phyloP scores from a whole-genome alignment of 2,797 vertebrate genomes.

The Sebastiscus tertius region DNA sequence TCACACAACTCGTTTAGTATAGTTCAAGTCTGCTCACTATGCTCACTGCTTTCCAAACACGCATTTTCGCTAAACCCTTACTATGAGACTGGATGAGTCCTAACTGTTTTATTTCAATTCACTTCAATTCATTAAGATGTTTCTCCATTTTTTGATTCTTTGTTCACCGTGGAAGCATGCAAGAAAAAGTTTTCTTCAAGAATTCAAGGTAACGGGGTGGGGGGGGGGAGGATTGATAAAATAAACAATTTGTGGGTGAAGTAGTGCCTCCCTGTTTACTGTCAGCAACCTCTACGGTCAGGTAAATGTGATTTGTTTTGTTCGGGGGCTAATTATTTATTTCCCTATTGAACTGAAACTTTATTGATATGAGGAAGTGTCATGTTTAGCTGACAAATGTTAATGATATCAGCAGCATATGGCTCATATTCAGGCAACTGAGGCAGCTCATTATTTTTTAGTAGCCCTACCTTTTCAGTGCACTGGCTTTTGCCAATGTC shows the following conservation, averaged over 20 bases:
- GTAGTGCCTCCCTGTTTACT: not conserved
- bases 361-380: not conserved
- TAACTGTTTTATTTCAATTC: too few relatives aligned
- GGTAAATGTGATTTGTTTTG: not conserved
- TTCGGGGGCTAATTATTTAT: not conserved
- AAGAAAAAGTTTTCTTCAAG: too few relatives aligned
- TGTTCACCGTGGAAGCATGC: too few relatives aligned
- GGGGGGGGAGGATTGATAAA: too few relatives aligned
- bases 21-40: not conserved
- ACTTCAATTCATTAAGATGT: too few relatives aligned
- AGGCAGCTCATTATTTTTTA: slow-evolving; percentile 12
- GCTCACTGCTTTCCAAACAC: not conserved
- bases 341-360: not conserved
- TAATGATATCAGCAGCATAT: not conserved
- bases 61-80: not conserved
- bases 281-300: not conserved
- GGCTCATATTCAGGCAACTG: not conserved
- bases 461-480: not conserved
- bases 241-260: too few relatives aligned
- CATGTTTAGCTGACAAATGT: not conserved
- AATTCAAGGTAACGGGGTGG: too few relatives aligned
- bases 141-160: too few relatives aligned
- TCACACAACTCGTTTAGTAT: not conserved
- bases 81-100: not conserved
- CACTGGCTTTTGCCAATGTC: not conserved